A percentile compares a stretch with the other conserved stretches of the same genome.
Evolutionary conservation across 92 coral and sea anemone genomes (phyloP).

Genomic region (Muricea muricata): DNA sequence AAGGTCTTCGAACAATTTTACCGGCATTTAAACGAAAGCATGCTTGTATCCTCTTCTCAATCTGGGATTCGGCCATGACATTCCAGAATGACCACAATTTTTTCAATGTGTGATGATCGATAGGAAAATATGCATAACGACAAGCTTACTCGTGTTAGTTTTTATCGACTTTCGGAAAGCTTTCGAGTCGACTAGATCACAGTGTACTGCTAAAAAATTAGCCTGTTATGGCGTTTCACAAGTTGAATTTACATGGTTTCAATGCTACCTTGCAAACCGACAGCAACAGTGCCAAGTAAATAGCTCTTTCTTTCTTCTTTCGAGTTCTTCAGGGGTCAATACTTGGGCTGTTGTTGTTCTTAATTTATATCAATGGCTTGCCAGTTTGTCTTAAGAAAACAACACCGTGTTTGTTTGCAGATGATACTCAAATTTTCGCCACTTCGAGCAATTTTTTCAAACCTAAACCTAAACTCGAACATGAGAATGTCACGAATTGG

Average conservation of each 20-base stretch:
- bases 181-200: too few species aligned
- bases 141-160: too few species aligned
- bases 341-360: constrained; percentile 33
- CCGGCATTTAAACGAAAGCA: constrained; percentile 26
- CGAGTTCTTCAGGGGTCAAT: constrained; percentile 57
- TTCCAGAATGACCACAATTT: constrained; percentile 54
- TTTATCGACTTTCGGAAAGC: too few species aligned
- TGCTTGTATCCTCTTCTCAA: constrained; percentile 39
- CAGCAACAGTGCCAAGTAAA: too few species aligned
- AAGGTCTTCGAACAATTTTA: too few species aligned
- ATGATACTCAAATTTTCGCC: not conserved
- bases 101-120: constrained; percentile 48
- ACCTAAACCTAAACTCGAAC: not conserved
- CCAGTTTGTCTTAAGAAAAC: not conserved
- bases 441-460: not conserved
- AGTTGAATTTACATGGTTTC: too few species aligned
- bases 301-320: not conserved
- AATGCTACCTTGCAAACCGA: too few species aligned
- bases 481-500: not conserved
- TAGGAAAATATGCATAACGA: constrained; percentile 43
- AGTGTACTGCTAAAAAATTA: too few species aligned
- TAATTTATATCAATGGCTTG: constrained; percentile 19
- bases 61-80: constrained; percentile 55
- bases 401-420: too few species aligned
- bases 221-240: too few species aligned